These are phyloP conservation scores for Dioctria rufipes DNA, from an alignment of 2,888 invertebrate genomes.

Conservation along the genomic window DNA sequence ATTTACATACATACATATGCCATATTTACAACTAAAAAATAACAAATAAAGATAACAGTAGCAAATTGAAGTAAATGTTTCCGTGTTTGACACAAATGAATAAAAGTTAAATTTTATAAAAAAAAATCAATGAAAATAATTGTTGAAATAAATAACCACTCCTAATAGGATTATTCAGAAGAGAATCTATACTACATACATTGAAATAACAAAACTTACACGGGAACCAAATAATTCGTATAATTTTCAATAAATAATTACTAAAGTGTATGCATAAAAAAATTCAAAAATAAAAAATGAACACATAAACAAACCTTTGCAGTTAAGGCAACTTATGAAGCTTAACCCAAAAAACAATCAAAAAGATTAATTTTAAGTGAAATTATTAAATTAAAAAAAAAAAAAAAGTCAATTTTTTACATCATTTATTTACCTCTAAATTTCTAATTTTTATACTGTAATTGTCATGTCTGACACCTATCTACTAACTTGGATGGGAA, in stretches of 20 bases:
- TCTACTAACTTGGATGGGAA: constrained; percentile 11
- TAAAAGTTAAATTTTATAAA: neutral
- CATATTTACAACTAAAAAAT: constrained; percentile 29
- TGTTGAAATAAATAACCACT: neutral
- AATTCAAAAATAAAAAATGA: constrained; percentile 1
- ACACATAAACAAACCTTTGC: constrained; percentile 11
- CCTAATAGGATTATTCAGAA: no score
- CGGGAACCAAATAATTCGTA: constrained; percentile 29
- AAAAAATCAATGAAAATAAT: constrained; percentile 4
- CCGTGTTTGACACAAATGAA: neutral
- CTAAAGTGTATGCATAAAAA: neutral
- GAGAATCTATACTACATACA: neutral
- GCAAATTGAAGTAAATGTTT: constrained; percentile 22
- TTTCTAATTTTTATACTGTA: constrained; percentile 47
- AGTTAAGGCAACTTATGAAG: constrained; percentile 55
- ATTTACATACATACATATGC: constrained; percentile 27
- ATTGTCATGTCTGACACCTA: constrained; percentile 19
- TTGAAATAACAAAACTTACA: neutral
- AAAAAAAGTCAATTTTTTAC: constrained; percentile 18
- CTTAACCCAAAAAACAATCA: constrained; percentile 57
- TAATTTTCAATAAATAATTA: neutral
- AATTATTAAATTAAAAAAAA: constrained; percentile 21
- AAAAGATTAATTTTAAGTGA: constrained; percentile 39
- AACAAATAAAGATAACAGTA: neutral
- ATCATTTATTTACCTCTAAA: constrained; percentile 14